Evolutionary conservation across 2,113 vertebrate species (phyloP), one percentile per base, ranked within the genome.

Genomic region (Lasiurus borealis): DNA sequence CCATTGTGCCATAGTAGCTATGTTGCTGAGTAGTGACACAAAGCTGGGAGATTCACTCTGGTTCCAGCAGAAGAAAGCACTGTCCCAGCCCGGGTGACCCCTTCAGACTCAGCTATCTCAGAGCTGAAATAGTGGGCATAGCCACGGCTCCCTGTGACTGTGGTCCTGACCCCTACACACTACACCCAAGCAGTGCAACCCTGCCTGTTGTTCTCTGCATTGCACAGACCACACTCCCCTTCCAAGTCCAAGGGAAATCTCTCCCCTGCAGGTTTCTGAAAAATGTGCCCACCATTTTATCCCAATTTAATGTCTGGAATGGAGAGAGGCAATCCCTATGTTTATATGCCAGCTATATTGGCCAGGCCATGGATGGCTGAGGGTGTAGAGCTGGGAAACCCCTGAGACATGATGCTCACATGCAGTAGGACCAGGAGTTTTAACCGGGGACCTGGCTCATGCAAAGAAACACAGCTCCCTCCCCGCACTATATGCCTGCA

Each of bases 141-240:
- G 6, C 69, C 14, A 0, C n/a, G 3, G 27, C 9, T 52, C 48
- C 27, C n/a, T 7, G 1, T 11, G 15, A 14, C 29, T 44, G 6
- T 29, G n/a, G 14, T 25, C 31, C 57, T 91, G 86, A 36, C 34
- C 69, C 44, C 66, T 16, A 1, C 1, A 16, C 2, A 12, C 25
- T 6, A 44, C 2, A 27, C 6, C 27, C 46, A 48, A 66, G 21
- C 71, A 36, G 13, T n/a, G 15, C 3, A 2, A 15, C 29, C 44
- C 62, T 54, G 9, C 13, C 48, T 34, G 8, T 25, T n/a, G 12
- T 87, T 48, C 36, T 50, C 66, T 40, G 57, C 16, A 16, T 31
- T 66, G 3, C 31, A 44, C 1, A 77, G 52, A 76, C 27, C 46
- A 81, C 44, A 31, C 62, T 40, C 25, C 13, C 25, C 6, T 81